phyloP scores from a whole-genome alignment of 2,113 vertebrate genomes.

The Catharus minimus region DNA sequence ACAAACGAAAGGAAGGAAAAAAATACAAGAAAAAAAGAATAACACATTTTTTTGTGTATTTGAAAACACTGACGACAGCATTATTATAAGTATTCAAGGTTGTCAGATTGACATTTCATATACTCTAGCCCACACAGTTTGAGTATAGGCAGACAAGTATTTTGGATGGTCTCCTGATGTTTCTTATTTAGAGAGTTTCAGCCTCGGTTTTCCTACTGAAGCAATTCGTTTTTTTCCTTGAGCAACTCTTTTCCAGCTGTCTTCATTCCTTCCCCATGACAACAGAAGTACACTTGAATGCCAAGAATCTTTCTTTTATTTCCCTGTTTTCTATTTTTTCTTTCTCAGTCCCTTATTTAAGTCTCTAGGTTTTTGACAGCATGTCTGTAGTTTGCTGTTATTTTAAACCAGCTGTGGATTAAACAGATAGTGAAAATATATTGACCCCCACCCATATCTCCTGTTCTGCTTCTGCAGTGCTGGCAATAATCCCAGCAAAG shows the following conservation, averaged over 20 bases:
- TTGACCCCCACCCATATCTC: background rate
- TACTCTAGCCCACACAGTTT: background rate
- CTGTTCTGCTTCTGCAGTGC: background rate
- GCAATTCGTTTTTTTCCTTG: background rate
- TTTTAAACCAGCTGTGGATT: background rate
- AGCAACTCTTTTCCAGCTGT: background rate
- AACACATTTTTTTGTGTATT: background rate
- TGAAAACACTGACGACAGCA: background rate
- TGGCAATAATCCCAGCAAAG: background rate
- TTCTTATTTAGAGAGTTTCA: background rate
- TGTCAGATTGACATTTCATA: background rate
- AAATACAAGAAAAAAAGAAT: fast-evolving
- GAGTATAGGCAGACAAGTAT: background rate
- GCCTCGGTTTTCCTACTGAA: background rate
- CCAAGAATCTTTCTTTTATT: background rate
- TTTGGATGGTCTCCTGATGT: background rate
- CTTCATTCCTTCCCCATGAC: slow-evolving; percentile 14
- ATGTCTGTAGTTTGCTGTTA: background rate
- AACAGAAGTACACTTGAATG: background rate
- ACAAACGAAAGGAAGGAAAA: background rate
- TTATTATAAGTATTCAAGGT: background rate
- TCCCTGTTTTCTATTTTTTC: background rate
- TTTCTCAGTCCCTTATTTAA: background rate
- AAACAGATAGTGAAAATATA: background rate
- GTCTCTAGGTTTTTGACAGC: background rate